Base-by-base conservation (phyloP, 2,797 vertebrate species). In the Schizopygopsis pylzovi region DNA sequence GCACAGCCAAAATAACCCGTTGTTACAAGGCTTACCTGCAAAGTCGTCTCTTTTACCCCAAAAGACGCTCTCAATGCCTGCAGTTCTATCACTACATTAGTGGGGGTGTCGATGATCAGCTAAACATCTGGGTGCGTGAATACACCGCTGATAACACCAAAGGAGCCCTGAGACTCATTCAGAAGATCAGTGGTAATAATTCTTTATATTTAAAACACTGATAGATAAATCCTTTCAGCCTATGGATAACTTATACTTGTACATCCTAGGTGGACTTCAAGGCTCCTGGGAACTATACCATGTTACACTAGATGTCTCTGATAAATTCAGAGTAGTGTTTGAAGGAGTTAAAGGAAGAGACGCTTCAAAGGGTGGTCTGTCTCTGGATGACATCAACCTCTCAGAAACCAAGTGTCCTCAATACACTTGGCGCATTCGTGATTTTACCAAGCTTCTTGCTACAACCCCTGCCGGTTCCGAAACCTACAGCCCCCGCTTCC, bases 351-450 rank as follows among this genome's bases (percentile, higher is more conserved):
- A 90, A 91, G 96, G 96, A 78, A 70, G 20, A 0, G 89, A 86
- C 0, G 16, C 16, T 1, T 96, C 97, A 0, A 71, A 59, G 0
- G 96, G 97, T 56, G 97, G 97, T 25, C 93, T 98, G 77, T 97
- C 98, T 28, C 86, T 98, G 56, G 97, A 98, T 0, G 97, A 98
- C 89, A 96, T 99, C 85, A 98, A 97, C 91, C 93, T 98, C 73
- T 97, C 96, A 0, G 96, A 97, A 91, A 95, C 95, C 1, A 89
- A 87, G 63, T 99, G 97, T 84, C 97, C 97, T 54, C 95, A 97
- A 56, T 95, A 97, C 0, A 4, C 94, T 86, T 98, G 97, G 97
- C 95, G 93, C 18, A 95, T 99, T 86, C 93, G 85, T 67, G 94
- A 97, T 92, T 96, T 98, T 88, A 94, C 89, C 0, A 1, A 85